A percentile compares a stretch with the other conserved stretches of the same genome.
Conservation (phyloP, 2,888 invertebrate species). For the Chrysomela aeneicollis region DNA sequence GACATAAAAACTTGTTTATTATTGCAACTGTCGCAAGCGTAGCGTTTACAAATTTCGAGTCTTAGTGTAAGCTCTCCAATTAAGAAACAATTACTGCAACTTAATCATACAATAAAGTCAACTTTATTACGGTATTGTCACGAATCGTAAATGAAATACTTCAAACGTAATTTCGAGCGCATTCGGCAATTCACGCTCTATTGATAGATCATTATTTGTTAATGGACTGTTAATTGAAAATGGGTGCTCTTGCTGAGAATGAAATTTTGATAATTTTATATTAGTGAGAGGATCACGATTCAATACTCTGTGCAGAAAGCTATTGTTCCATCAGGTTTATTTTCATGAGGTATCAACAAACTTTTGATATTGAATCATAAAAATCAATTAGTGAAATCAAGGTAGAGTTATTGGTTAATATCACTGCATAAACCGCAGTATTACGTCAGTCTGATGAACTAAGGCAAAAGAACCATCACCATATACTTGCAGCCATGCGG, state of each 20-base stretch:
- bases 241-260: constrained; percentile 28
- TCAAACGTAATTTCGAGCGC: constrained; percentile 40
- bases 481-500: no score
- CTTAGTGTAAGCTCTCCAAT: constrained; percentile 17
- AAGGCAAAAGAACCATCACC: no score
- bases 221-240: constrained; percentile 42
- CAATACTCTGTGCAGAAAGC: constrained; percentile 15
- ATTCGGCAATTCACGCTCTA: constrained; percentile 39
- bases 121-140: constrained; percentile 40
- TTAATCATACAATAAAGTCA: constrained; percentile 38
- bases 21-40: not conserved
- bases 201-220: constrained; percentile 43
- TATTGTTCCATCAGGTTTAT: not conserved
- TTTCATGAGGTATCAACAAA: no score
- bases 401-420: no score
- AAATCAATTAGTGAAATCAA: no score
- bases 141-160: constrained; percentile 39
- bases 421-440: no score
- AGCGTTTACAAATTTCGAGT: constrained; percentile 5
- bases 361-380: no score
- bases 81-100: constrained; percentile 29
- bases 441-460: no score
- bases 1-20: constrained; percentile 5
- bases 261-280: constrained; percentile 35
- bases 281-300: constrained; percentile 11